phyloP scores from a whole-genome alignment of 2,888 invertebrate species.

The Crocallis elinguaria region DNA sequence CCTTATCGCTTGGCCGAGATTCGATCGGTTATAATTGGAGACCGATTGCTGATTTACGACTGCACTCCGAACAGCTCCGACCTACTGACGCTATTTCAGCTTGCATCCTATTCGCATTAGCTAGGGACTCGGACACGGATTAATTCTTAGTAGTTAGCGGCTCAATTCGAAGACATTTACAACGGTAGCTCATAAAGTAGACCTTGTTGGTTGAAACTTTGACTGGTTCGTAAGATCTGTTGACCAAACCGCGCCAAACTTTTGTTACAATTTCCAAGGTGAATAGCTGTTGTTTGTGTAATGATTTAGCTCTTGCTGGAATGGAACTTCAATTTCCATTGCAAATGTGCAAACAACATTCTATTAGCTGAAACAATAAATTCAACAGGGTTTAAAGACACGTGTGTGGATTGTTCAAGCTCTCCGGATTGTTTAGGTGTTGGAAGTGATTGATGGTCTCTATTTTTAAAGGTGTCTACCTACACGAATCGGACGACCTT shows the following conservation, averaged over 20 bases:
- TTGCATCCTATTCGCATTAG: constrained; percentile 33
- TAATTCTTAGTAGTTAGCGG: constrained; percentile 29
- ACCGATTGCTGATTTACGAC: constrained; percentile 59
- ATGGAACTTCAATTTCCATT: constrained; percentile 3
- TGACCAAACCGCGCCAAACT: constrained; percentile 8
- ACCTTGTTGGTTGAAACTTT: constrained; percentile 21
- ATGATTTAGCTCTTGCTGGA: constrained; percentile 11
- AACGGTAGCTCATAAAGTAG: constrained; percentile 28
- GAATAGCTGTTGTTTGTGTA: constrained; percentile 1
- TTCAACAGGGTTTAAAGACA: constrained; percentile 29
- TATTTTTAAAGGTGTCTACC: constrained; percentile 23
- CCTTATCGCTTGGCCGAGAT: constrained; percentile 66
- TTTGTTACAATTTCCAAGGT: constrained; percentile 9
- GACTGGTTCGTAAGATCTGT: constrained; percentile 12
- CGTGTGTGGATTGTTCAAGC: constrained; percentile 27
- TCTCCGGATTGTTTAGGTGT: constrained; percentile 32
- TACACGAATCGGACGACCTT: constrained; percentile 18
- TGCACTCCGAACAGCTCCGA: constrained; percentile 43
- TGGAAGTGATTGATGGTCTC: constrained; percentile 28
- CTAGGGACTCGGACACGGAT: constrained; percentile 23
- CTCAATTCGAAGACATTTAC: constrained; percentile 28
- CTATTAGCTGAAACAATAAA: constrained; percentile 40
- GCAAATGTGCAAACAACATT: constrained; percentile 20
- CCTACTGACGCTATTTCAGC: constrained; percentile 55
- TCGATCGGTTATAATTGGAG: constrained; percentile 60